These are phyloP conservation scores for Sisyra nigra DNA, from an alignment of 2,888 invertebrate species.

Conservation along the genomic window DNA sequence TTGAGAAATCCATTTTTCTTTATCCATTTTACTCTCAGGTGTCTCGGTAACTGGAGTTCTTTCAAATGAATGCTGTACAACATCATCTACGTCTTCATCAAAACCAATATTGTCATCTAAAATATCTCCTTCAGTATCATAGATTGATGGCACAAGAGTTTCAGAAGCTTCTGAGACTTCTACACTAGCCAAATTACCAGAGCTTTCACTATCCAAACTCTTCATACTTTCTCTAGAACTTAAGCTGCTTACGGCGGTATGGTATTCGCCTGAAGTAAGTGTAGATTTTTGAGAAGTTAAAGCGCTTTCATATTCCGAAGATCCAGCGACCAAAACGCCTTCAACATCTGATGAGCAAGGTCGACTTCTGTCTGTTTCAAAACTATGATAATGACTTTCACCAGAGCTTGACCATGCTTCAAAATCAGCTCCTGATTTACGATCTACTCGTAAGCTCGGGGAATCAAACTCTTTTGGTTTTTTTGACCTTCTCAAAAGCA, in stretches of 20 bases:
- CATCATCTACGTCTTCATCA: slow-evolving; percentile 20
- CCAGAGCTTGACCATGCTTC: slow-evolving; percentile 78
- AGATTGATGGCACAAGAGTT: slow-evolving; percentile 80
- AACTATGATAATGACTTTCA: slow-evolving; percentile 78
- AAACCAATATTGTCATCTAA: slow-evolving; percentile 41
- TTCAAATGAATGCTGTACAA: slow-evolving; percentile 5
- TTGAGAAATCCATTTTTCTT: slow-evolving; percentile 25
- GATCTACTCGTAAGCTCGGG: slow-evolving; percentile 33
- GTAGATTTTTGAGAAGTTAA: slow-evolving; percentile 59
- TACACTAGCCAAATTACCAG: slow-evolving; percentile 74
- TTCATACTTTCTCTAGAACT: slow-evolving; percentile 83
- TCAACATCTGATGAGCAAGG: slow-evolving; percentile 81
- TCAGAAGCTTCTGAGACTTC: slow-evolving; percentile 87
- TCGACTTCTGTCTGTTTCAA: slow-evolving; percentile 64
- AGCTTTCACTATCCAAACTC: slow-evolving; percentile 77
- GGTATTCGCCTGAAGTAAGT: slow-evolving; percentile 64
- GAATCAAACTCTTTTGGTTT: slow-evolving; percentile 21
- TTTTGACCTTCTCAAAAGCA: slow-evolving; percentile 24
- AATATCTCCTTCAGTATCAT: slow-evolving; percentile 61
- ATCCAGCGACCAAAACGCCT: slow-evolving; percentile 57
- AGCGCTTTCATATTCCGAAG: slow-evolving; percentile 77
- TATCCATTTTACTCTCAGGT: slow-evolving; percentile 5
- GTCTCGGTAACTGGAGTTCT: slow-evolving; percentile 15
- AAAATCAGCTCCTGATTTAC: slow-evolving; percentile 61
- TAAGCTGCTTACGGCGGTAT: slow-evolving; percentile 72